Percentiles rank a stretch among this genome's conserved stretches.
These are phyloP conservation scores for Mizuhopecten yessoensis DNA, from an alignment of 1,140 invertebrate species.

Conservation along the genomic window DNA sequence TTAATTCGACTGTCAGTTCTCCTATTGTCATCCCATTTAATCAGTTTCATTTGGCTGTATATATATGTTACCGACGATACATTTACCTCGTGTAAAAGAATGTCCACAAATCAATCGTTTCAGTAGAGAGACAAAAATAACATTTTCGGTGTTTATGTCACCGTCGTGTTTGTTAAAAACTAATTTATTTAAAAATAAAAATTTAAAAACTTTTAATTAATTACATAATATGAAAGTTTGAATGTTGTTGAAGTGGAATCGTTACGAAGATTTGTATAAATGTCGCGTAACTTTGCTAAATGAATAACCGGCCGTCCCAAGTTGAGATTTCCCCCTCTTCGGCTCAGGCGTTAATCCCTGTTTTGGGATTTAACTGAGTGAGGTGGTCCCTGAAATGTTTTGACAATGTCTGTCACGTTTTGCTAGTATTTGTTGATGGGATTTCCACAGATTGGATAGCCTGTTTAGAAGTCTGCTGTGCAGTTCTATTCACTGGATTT, in stretches of 20 bases:
- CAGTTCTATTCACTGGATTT: background rate
- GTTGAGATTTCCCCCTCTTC: background rate
- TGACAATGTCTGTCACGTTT: conserved; percentile 7
- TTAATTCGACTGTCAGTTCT: background rate
- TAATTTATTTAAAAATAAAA: background rate
- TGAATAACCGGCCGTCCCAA: background rate
- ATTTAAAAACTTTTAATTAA: background rate
- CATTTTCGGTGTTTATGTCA: background rate
- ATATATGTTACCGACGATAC: too few relatives aligned
- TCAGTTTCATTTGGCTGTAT: too few relatives aligned
- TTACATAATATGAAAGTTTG: background rate
- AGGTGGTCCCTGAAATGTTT: conserved; percentile 32
- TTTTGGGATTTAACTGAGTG: conserved; percentile 14
- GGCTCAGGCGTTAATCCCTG: background rate
- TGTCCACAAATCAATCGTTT: too few relatives aligned
- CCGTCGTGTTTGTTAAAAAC: background rate
- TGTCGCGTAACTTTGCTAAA: background rate
- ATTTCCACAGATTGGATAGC: background rate
- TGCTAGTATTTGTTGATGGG: conserved; percentile 22
- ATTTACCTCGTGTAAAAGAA: too few relatives aligned
- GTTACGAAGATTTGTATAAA: background rate
- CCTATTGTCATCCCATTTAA: background rate
- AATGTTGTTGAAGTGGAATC: background rate
- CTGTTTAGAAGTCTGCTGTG: conserved; percentile 17
- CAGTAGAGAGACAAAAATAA: background rate